phyloP scores from a whole-genome alignment of 2,797 vertebrate species.

The Meriones psammophilus region DNA sequence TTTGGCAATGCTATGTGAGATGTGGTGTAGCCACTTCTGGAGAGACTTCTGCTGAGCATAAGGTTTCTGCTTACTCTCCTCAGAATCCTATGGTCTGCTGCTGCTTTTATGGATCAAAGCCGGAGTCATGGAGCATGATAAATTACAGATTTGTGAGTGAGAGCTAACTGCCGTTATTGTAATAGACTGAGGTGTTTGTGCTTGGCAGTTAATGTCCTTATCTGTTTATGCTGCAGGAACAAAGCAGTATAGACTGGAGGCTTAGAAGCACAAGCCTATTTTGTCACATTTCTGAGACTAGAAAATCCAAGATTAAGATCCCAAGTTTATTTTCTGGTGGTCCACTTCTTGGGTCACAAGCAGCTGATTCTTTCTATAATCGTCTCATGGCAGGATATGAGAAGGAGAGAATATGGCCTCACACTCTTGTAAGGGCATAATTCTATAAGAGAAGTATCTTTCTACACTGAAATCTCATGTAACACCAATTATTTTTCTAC shows the following conservation, averaged over 20 bases:
- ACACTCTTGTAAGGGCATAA: neutral
- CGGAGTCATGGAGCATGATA: neutral
- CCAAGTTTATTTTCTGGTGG: neutral
- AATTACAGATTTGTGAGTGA: neutral
- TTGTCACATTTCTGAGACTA: neutral
- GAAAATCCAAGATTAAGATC: neutral
- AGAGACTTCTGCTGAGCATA: neutral
- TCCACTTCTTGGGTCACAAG: neutral
- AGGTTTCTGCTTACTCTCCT: neutral
- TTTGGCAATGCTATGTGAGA: neutral
- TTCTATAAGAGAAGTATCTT: neutral
- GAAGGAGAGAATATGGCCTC: neutral
- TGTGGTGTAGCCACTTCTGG: no score
- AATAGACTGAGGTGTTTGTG: neutral
- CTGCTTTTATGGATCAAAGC: neutral
- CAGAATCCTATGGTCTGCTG: neutral
- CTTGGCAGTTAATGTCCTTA: neutral
- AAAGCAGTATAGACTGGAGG: neutral
- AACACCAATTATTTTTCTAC: neutral
- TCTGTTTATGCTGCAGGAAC: neutral
- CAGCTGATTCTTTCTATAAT: neutral
- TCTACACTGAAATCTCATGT: neutral
- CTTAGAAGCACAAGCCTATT: neutral
- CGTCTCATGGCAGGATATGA: neutral
- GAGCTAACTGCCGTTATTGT: neutral